These are phyloP conservation scores for Acanthornis magna DNA, from an alignment of 2,797 vertebrate species.

Conservation along the genomic window DNA sequence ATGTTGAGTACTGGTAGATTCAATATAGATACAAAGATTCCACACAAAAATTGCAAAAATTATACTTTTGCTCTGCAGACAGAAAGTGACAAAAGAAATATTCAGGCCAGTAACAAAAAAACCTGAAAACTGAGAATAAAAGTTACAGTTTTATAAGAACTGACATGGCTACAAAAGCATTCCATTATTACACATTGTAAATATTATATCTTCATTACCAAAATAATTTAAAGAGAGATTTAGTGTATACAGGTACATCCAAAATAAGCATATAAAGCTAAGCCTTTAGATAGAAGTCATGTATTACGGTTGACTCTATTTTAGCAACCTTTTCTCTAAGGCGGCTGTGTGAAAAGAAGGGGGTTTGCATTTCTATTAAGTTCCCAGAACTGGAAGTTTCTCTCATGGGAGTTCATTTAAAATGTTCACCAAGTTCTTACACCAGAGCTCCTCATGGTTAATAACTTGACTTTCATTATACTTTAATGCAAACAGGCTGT, in stretches of 20 bases:
- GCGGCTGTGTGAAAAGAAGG: neutral
- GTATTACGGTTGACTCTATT: neutral
- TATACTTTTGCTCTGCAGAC: neutral
- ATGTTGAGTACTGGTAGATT: neutral
- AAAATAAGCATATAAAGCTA: neutral
- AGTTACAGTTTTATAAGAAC: neutral
- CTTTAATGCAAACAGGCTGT: neutral
- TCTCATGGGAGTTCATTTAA: neutral
- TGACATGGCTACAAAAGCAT: neutral
- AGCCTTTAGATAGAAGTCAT: neutral
- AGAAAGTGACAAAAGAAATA: neutral
- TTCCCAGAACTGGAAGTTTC: neutral
- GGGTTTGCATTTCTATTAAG: neutral
- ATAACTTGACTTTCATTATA: neutral
- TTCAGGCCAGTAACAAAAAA: neutral
- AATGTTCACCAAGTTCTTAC: neutral
- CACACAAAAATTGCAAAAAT: neutral
- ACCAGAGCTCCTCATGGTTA: neutral
- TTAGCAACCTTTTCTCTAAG: neutral
- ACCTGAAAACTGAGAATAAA: neutral
- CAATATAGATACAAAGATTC: neutral
- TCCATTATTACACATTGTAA: neutral
- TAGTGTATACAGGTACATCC: neutral
- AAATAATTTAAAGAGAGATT: neutral
- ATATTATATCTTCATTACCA: neutral